Evolutionary conservation across 2,113 vertebrate species (phyloP).

Genomic region (Heterocephalus glaber): DNA sequence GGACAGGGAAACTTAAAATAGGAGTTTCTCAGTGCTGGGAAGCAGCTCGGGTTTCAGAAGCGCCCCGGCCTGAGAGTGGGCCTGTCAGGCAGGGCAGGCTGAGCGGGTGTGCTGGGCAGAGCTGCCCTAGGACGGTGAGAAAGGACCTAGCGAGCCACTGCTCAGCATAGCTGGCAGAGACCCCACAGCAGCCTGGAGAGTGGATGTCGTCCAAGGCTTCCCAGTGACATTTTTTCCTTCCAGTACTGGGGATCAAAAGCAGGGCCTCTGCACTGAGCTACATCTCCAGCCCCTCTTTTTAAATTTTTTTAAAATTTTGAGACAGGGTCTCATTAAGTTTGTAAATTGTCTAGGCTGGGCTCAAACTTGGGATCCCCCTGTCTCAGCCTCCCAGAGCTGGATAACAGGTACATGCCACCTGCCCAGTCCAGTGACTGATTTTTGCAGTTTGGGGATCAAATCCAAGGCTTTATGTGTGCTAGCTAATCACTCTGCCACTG

Average conservation of each 20-base stretch:
- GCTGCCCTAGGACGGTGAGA: not conserved
- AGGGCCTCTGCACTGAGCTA: not conserved
- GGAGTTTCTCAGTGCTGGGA: slow-evolving; percentile 27
- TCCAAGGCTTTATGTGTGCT: not conserved
- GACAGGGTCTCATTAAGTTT: not conserved
- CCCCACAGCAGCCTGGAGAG: not conserved
- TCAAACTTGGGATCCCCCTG: not conserved
- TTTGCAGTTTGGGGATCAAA: not conserved
- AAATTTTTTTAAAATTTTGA: not conserved
- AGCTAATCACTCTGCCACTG: not conserved
- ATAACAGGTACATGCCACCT: not conserved
- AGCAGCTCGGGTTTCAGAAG: slow-evolving; percentile 46
- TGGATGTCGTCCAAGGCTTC: not conserved
- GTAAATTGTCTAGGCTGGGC: not conserved
- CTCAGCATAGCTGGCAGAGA: not conserved
- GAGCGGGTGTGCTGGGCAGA: not conserved
- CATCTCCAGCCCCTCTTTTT: not conserved
- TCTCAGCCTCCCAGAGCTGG: not conserved
- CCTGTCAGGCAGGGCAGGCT: not conserved
- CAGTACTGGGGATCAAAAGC: not conserved
- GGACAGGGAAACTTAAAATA: slow-evolving; percentile 79
- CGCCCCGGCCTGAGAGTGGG: not conserved
- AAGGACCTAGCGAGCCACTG: not conserved
- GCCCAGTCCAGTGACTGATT: not conserved
- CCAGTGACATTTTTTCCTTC: not conserved